phyloP scores from a whole-genome alignment of 2,888 invertebrate genomes.

The Drosophila nr. fundita region DNA sequence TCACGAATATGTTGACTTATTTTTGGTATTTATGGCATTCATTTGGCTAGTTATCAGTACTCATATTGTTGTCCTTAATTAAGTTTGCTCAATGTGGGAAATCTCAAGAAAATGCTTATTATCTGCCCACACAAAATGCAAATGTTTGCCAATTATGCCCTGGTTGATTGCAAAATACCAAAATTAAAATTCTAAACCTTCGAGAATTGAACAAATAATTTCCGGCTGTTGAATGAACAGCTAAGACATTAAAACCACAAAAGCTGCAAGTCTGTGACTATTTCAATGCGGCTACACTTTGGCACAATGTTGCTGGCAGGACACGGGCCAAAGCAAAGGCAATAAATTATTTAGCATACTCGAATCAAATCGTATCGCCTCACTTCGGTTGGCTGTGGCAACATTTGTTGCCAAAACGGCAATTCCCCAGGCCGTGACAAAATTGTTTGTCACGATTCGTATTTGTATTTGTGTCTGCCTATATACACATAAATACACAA shows the following conservation, averaged over 20 bases:
- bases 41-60: slow-evolving; percentile 7
- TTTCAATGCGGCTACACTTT: slow-evolving; percentile 19
- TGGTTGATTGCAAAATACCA: slow-evolving; percentile 11
- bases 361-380: slow-evolving; percentile 7
- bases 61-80: slow-evolving; percentile 34
- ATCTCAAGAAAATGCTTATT: slow-evolving; percentile 29
- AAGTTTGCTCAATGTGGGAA: slow-evolving; percentile 22
- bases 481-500: too few species aligned
- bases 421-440: slow-evolving; percentile 44
- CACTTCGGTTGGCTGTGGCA: slow-evolving; percentile 19
- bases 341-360: slow-evolving; percentile 59
- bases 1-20: slow-evolving; percentile 16
- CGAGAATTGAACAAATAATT: slow-evolving; percentile 19
- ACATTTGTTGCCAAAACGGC: slow-evolving; percentile 37
- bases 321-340: slow-evolving; percentile 30
- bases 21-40: slow-evolving; percentile 21
- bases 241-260: slow-evolving; percentile 15
- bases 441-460: slow-evolving; percentile 61
- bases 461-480: slow-evolving; percentile 33
- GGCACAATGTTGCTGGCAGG: slow-evolving; percentile 30
- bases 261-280: slow-evolving; percentile 8
- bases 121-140: slow-evolving; percentile 26
- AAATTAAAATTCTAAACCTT: slow-evolving; percentile 8
- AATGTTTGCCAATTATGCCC: slow-evolving; percentile 46
- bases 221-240: slow-evolving; percentile 26